A percentile compares a stretch with the other conserved stretches of the same genome.
These are phyloP conservation scores for Noctua janthe DNA, from an alignment of 2,888 invertebrate genomes.

Conservation along the genomic window DNA sequence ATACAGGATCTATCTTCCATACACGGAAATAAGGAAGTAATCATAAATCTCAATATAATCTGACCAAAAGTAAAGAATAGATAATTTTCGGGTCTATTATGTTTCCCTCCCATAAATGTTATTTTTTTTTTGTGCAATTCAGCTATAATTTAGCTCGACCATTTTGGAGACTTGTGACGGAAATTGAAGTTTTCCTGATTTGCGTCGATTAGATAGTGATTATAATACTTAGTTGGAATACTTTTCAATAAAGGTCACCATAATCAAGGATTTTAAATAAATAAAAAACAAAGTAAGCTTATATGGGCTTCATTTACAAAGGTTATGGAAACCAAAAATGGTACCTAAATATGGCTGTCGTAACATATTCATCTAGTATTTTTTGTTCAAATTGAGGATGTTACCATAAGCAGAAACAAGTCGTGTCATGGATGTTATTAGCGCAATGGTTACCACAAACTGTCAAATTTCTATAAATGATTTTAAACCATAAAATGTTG, in stretches of 20 bases:
- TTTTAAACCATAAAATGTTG: no score
- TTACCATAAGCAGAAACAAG: conserved; percentile 1
- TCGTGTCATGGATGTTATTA: neutral
- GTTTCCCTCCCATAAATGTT: neutral
- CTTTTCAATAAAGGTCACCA: conserved; percentile 22
- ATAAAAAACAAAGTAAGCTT: neutral
- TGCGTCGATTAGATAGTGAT: neutral
- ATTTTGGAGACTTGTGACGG: neutral
- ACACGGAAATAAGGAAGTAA: neutral
- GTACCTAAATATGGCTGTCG: neutral
- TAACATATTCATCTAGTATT: conserved; percentile 4
- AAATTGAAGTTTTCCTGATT: neutral
- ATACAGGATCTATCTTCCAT: neutral
- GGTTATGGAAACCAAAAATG: conserved; percentile 24
- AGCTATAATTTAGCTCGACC: neutral
- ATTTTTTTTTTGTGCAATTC: neutral
- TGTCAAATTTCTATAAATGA: no score
- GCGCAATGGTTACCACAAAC: neutral
- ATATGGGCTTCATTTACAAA: conserved; percentile 28
- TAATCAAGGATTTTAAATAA: conserved; percentile 12
- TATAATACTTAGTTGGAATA: neutral
- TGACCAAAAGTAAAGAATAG: neutral
- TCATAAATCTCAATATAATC: neutral
- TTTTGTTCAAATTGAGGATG: conserved; percentile 7
- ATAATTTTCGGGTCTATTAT: neutral